Percentiles rank a stretch among this genome's conserved stretches.
phyloP scores from a whole-genome alignment of 2,888 invertebrate species.

The Pollenia griseotomentosa region DNA sequence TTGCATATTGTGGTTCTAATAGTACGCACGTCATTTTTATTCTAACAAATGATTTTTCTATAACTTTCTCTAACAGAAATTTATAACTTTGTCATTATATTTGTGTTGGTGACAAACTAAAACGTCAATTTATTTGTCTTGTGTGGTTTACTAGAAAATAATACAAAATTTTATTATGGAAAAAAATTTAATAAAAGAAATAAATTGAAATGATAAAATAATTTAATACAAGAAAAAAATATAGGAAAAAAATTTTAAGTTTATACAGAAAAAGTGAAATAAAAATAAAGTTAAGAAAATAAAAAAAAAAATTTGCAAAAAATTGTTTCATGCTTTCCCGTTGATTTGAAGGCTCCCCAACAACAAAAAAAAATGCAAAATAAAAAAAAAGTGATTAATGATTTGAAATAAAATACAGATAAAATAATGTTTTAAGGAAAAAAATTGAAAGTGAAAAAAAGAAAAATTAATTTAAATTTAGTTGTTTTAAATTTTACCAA shows the following conservation, averaged over 20 bases:
- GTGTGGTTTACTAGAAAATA: slow-evolving; percentile 29
- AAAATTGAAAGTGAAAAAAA: neutral
- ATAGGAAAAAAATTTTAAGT: neutral
- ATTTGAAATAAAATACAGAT: neutral
- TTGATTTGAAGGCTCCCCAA: neutral
- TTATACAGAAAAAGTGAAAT: slow-evolving; percentile 2
- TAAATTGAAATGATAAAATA: slow-evolving; percentile 12
- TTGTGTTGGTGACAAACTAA: slow-evolving; percentile 33
- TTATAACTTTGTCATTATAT: slow-evolving; percentile 34
- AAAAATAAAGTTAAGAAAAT: neutral
- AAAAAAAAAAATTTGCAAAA: neutral
- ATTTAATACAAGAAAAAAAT: slow-evolving; percentile 5
- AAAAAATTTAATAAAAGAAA: slow-evolving; percentile 13
- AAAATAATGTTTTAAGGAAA: slow-evolving; percentile 10
- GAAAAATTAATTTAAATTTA: neutral
- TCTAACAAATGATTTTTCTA: slow-evolving; percentile 45
- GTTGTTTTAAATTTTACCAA: neutral
- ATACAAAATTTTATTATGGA: slow-evolving; percentile 2
- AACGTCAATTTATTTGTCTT: slow-evolving; percentile 38
- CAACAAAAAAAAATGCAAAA: neutral
- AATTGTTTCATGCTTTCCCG: neutral
- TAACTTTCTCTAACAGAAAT: slow-evolving; percentile 54
- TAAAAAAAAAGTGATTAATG: slow-evolving; percentile 29
- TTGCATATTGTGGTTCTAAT: slow-evolving; percentile 70
- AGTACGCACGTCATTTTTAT: slow-evolving; percentile 68